Base-by-base conservation (phyloP, 2,113 vertebrate species). In the Australoheros scitulus region DNA sequence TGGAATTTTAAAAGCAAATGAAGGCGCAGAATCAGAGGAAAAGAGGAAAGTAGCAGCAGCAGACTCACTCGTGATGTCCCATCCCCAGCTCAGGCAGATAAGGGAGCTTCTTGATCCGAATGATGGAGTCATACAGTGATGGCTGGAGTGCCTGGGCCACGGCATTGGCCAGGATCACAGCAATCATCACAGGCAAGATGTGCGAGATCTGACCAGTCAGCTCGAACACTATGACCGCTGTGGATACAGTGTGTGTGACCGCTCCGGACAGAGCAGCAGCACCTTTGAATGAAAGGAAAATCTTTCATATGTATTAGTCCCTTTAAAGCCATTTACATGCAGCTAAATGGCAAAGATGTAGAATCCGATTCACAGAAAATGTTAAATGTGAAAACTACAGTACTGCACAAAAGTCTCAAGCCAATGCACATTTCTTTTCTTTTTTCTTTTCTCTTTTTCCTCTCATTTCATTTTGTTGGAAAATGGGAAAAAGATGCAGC, bases 151-250 rank as follows among this genome's bases (percentile, higher is more conserved):
- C 96, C 95, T 99, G 98, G 38, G 98, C 98, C 52, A 99, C 98
- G 0, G 98, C 97, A 0, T 99, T 99, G 91, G 98, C 98, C 93
- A 99, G 95, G 92, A 99, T 99, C 87, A 99, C 98, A 0, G 98
- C 98, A 0, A 99, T 99, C 98, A 99, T 99, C 92, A 99, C 98
- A 0, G 98, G 98, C 82, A 99, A 95, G 93, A 99, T 99, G 93
- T 99, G 98, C 0, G 98, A 99, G 82, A 99, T 99, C 95, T 99
- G 98, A 61, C 98, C 98, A 0, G 98, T 99, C 93, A 99, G 95
- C 95, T 99, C 98, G 0, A 99, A 99, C 85, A 99, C 98, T 8
- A 99, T 99, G 88, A 99, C 98, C 0, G 98, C 98, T 1, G 98
- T 99, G 90, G 98, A 99, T 81, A 99, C 98, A 0, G 98, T 99